Base-by-base conservation (phyloP, 2,888 invertebrate species). In the Tubulanus polymorphus region DNA sequence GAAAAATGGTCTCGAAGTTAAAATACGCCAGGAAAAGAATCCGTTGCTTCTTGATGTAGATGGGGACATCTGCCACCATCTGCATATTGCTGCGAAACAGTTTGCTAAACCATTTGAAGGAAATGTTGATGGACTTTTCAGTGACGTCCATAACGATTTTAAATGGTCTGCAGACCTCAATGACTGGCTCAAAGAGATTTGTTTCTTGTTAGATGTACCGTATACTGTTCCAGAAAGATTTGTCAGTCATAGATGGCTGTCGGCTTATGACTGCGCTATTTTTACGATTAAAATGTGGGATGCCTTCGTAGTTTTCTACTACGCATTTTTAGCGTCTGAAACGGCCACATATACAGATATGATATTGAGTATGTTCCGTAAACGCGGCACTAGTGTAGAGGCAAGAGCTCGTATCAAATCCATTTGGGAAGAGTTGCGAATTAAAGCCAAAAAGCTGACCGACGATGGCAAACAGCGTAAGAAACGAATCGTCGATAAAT, bases 51-150 rank as follows among this genome's bases (percentile, higher is more conserved):
- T 56, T 2, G 51, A 61, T n/a, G 56, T 61, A 29, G 61, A 61
- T 50, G 61, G 59, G 1, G 61, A 61, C 37, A 47, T 56, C 15
- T 61, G 61, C 29, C 59, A 61, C 35, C 59, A 61, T 37, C 27
- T 60, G 12, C 59, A 61, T 37, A 61, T 60, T 41, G 51, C 48
- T 29, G 28, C 25, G 6, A 54, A 61, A 51, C n/a, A 37, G 2
- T 61, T 61, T 41, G 46, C 32, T 26, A 20, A 29, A 2, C 32
- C 37, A 3, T 57, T 61, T 35, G 54, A 57, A 8, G 23, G 15
- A 12, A n/a, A 51, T 10, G 46, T 54, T 6, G 49, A 59, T n/a
- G 29, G 37, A 18, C 29, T 61, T 5, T 37, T 57, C 12, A 37
- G 37, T 30, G 59, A 61, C 37, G n/a, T 61, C 3, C 53, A 56